Evolutionary conservation across 2,113 vertebrate genomes (phyloP).

Genomic region (Sterna hirundo): DNA sequence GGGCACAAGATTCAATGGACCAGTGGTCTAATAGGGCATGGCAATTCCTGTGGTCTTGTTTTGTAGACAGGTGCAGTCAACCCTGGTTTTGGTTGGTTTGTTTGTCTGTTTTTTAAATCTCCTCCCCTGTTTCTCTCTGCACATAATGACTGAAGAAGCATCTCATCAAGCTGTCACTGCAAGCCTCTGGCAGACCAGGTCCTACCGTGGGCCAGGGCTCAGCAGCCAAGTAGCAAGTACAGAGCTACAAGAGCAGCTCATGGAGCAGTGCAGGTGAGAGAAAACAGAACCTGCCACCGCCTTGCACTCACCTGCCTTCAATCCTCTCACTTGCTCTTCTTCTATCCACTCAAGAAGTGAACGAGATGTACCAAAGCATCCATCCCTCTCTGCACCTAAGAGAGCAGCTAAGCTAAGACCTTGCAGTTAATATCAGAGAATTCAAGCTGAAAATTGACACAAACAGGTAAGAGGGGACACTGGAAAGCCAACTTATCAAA

Average conservation of each 20-base stretch:
- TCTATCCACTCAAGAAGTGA: neutral
- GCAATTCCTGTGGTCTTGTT: neutral
- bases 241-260: neutral
- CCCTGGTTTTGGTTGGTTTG: neutral
- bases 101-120: neutral
- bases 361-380: neutral
- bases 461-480: neutral
- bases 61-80: slow-evolving; percentile 12
- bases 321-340: neutral
- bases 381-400: neutral
- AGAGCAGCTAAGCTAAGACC: neutral
- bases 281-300: neutral
- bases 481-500: neutral
- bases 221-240: neutral
- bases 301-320: neutral
- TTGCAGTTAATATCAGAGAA: neutral
- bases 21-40: neutral
- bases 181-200: slow-evolving; percentile 25
- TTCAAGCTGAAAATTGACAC: neutral
- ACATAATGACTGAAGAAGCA: neutral
- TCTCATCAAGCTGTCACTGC: neutral
- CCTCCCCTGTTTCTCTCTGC: neutral
- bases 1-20: neutral
- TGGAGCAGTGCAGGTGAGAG: neutral
- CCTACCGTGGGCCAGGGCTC: slow-evolving; percentile 1